Percentiles rank a stretch among this genome's conserved stretches.
Evolutionary conservation across 2,888 invertebrate genomes (phyloP).

Genomic region (Norana najaformis): DNA sequence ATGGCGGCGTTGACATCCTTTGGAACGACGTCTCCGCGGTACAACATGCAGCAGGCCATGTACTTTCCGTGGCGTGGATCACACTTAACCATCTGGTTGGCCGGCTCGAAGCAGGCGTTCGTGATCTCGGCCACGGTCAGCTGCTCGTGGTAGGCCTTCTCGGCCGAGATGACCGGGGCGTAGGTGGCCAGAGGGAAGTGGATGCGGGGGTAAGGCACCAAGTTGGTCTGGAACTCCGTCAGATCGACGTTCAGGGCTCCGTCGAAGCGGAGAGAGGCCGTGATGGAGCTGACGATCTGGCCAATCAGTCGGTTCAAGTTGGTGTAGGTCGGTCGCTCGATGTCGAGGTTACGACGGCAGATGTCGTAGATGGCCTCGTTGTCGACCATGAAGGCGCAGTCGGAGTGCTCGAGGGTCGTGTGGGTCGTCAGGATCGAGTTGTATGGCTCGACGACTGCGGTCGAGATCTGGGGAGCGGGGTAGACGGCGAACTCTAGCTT

Average conservation of each 20-base stretch:
- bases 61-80: constrained; percentile 63
- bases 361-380: constrained; percentile 59
- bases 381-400: constrained; percentile 73
- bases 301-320: constrained; percentile 88
- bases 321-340: constrained; percentile 73
- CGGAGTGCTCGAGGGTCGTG: constrained; percentile 89
- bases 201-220: constrained; percentile 82
- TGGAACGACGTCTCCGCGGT: constrained; percentile 90
- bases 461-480: constrained; percentile 85
- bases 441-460: constrained; percentile 75
- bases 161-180: constrained; percentile 88
- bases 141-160: constrained; percentile 91
- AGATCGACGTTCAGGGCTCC: constrained; percentile 66
- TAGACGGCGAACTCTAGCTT: constrained; percentile 86
- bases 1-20: constrained; percentile 73
- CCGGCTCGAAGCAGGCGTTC: constrained; percentile 82
- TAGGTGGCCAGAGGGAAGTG: constrained; percentile 85
- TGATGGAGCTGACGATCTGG: constrained; percentile 71
- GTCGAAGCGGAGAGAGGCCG: constrained; percentile 64
- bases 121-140: constrained; percentile 76
- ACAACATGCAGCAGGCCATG: constrained; percentile 94
- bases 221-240: constrained; percentile 65
- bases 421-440: constrained; percentile 86
- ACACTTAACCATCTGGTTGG: constrained; percentile 67
- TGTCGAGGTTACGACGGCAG: constrained; percentile 81